Evolutionary conservation across 2,888 invertebrate species (phyloP), one percentile per base, ranked within the genome.

Genomic region (Tachina grossa): DNA sequence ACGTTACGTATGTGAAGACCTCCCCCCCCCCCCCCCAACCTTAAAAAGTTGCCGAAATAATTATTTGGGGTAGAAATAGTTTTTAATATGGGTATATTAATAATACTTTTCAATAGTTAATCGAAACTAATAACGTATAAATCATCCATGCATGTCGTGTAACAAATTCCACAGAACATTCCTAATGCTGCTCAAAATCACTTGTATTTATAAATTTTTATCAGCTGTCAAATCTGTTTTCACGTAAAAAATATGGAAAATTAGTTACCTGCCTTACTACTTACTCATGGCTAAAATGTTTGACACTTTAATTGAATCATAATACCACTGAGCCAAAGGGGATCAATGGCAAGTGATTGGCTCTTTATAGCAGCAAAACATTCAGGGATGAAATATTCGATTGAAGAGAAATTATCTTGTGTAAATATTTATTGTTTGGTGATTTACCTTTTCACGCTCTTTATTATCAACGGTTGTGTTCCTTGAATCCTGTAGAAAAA

Each of bases 291-390:
- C 41, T 77, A 49, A 79, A 45, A 53, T 39, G 61, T 77, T 77
- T 85, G 81, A 81, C 77, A 85, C 77, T 85, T 85, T 78, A 81
- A 85, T 85, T 84, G 84, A 84, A 84, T 81, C 61, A 55, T 81
- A 84, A 84, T 81, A 68, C 84, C 77, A 55, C 31, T 53, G 75
- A 76, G 71, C 55, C 51, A 55, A 61, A 74, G 61, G 72, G 77
- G 72, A 84, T 84, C 80, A 79, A 69, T 79, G 41, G 19, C 51
- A 57, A 65, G 53, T 63, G 72, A 69, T 63, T 74, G 83, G 16
- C 31, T 81, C 2, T 49, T 69, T 41, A 31, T 6, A 14, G 39
- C 45, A 61, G 45, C 43, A 53, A 2, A 61, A 51, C 9, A 43
- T 71, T 45, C 13, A 43, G 19, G 61, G 31, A 31, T 57, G 39